These are phyloP conservation scores for Macrosoma leucophasiata DNA, from an alignment of 2,888 invertebrate species.

Conservation along the genomic window DNA sequence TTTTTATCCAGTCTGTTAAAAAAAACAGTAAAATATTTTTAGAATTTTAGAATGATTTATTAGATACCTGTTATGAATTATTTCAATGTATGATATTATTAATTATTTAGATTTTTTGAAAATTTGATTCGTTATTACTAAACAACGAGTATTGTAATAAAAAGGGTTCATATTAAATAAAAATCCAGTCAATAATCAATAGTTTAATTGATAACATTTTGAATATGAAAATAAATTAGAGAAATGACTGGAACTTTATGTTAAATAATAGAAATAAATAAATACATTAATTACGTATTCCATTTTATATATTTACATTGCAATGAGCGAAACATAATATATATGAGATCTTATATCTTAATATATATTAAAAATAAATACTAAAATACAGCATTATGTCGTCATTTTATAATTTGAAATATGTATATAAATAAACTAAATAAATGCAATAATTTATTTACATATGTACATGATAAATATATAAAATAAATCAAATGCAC, in stretches of 20 bases:
- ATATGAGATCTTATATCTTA: constrained; percentile 50
- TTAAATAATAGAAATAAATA: constrained; percentile 32
- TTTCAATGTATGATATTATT: too few relatives aligned
- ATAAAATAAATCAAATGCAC: constrained; percentile 30
- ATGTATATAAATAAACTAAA: constrained; percentile 33
- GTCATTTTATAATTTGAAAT: constrained; percentile 26
- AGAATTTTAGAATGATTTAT: too few relatives aligned
- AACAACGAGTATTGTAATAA: neutral
- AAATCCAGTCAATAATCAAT: constrained; percentile 46
- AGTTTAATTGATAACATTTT: constrained; percentile 57
- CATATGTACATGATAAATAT: constrained; percentile 29
- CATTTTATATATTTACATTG: constrained; percentile 34
- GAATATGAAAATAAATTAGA: constrained; percentile 41
- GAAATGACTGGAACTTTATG: constrained; percentile 32
- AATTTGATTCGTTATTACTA: neutral
- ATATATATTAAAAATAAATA: constrained; percentile 41
- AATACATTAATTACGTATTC: constrained; percentile 29
- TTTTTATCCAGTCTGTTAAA: constrained; percentile 3
- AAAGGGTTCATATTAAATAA: constrained; percentile 22
- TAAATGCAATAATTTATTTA: constrained; percentile 44
- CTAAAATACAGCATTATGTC: constrained; percentile 31
- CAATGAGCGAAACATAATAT: constrained; percentile 28
- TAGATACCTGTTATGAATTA: too few relatives aligned
- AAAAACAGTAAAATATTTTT: too few relatives aligned
- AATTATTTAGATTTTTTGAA: too few relatives aligned